Evolutionary conservation across 1,140 invertebrate genomes (phyloP), one percentile per base, ranked within the genome.

Genomic region (Alviniconcha marisindica): DNA sequence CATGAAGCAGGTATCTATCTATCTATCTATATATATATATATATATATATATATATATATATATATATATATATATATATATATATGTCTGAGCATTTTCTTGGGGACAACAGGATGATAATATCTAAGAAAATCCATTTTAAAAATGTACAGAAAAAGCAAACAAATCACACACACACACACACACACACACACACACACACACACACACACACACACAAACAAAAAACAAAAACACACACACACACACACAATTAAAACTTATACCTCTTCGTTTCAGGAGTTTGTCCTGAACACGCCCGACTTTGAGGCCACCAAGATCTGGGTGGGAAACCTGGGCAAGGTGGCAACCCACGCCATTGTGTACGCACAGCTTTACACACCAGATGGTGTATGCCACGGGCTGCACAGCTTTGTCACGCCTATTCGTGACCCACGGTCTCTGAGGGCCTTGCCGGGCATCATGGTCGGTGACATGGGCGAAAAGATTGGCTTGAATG

Each of bases 231-330:
- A 7, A 44, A 40, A 74, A 74, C 71, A 74, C 7, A 74, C 10
- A 74, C 12, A 0, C 71, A 44, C 7, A 51, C 7, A 7, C 7
- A 51, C 48, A 21, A n/a, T n/a, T n/a, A n/a, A n/a, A n/a, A n/a
- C n/a, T n/a, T 51, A n/a, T n/a, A 51, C 31, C 0, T 38, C 31
- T 80, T 77, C 24, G 31, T 84, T 88, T 33, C 93, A 96, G 94
- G 95, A 96, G 92, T 99, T 99, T 94, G 94, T 98, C 38, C 94
- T 99, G 15, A 95, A 98, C 91, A 97, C 98, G 0, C 97, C 98
- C 0, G 96, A 98, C 93, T 97, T 98, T 94, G 96, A 98, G 93
- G 97, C 97, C 38, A 97, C 97, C 66, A 99, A 99, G 95, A 98
- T 97, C 93, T 99, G 98, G 98, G 97, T 95, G 12, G 92, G 91